Conservation (phyloP, 2,888 invertebrate genomes). For the Rapana venosa region DNA sequence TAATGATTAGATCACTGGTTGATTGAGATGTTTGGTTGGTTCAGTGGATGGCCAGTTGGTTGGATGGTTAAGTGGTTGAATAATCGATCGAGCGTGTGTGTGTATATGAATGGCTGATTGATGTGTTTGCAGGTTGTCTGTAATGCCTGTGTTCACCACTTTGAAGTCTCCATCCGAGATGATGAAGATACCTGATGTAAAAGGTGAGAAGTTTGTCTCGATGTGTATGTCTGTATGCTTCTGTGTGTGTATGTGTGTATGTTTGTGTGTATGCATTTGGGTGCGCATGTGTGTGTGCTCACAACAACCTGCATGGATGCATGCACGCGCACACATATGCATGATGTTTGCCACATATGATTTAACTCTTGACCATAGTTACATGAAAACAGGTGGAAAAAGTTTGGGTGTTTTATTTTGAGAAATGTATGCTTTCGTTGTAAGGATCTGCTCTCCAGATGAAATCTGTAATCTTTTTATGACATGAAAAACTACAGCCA, state of each 20-base stretch:
- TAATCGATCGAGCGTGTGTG: background rate
- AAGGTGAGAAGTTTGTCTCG: background rate
- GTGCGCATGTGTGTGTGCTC: background rate
- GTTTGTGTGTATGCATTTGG: background rate
- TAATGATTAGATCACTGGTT: background rate
- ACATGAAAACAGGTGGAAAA: background rate
- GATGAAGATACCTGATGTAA: background rate
- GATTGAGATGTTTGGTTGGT: background rate
- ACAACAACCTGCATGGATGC: too few species aligned
- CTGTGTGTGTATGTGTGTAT: constrained; percentile 3
- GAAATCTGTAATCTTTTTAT: background rate
- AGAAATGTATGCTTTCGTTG: background rate
- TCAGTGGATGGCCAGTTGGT: too few species aligned
- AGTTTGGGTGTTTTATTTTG: background rate
- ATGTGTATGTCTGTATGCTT: background rate
- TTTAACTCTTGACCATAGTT: too few species aligned
- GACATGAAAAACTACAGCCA: background rate
- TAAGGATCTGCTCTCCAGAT: too few species aligned
- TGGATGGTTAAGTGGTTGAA: background rate
- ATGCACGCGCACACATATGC: too few species aligned
- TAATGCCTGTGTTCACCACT: background rate
- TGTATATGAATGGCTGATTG: background rate
- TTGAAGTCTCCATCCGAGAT: background rate
- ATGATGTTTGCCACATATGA: too few species aligned
- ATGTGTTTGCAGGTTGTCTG: constrained; percentile 27